Base-by-base conservation (phyloP, 2,113 vertebrate species). In the Chlorodrepanis virens region DNA sequence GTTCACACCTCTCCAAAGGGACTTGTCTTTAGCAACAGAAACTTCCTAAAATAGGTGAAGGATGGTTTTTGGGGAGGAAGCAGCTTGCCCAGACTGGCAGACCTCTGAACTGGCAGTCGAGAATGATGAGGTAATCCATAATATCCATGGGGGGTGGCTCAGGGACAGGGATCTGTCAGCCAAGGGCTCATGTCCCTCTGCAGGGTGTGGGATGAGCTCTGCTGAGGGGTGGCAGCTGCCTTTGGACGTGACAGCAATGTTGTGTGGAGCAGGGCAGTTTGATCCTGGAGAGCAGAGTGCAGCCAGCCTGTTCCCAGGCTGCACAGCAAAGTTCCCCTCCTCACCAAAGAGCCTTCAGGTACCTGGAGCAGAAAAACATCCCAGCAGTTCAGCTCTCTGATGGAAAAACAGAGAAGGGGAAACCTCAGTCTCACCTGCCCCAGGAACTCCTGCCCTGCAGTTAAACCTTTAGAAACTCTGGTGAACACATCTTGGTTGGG, bases 171-270 rank as follows among this genome's bases (percentile, higher is more conserved):
- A 29, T 23, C 72, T 75, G 77, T 53, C 72, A 37, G 80, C 80
- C 11, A 35, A 52, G 74, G 76, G 64, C 77, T 81, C 8, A 4
- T 75, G 24, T 40, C 40, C 67, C 50, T 79, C 65, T 78, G 53
- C 85, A 31, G 69, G 70, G 20, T 28, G 35, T 68, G 67, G 22
- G 2, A 37, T 63, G 29, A 6, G 1, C 47, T 49, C 45, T 61
- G 56, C 77, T 56, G 74, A 64, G 83, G 44, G 13, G 40, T 53
- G 22, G 75, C 68, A 67, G 69, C 54, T 86, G 75, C 76, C 79
- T 45, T 25, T 14, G 27, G 20, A 49, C 1, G 0, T 9, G 71
- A 10, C 21, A 44, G 54, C 23, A 1, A 22, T 2, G 0, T 10
- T 35, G 18, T 3, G 56, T 33, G 75, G 44, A 60, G 54, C 40